Percentiles rank a stretch among this genome's conserved stretches.
Evolutionary conservation across 2,113 vertebrate species (phyloP).

Genomic region (Strix aluco): DNA sequence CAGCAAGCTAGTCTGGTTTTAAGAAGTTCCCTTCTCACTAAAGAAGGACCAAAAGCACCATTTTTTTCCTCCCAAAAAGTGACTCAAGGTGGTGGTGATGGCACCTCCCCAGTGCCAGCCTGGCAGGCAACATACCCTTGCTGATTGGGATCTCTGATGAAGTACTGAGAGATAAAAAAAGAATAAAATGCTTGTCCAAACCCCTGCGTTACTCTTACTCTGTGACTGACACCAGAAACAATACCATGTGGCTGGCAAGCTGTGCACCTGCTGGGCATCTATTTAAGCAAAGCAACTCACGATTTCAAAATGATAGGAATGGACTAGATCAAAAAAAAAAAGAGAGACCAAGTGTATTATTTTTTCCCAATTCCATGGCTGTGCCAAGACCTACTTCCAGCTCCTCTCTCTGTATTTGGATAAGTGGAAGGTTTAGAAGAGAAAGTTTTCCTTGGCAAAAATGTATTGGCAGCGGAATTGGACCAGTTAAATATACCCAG

Average conservation of each 20-base stretch:
- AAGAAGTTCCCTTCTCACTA: not conserved
- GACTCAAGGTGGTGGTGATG: fast-evolving
- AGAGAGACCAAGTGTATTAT: not conserved
- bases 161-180: not conserved
- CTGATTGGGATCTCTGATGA: not conserved
- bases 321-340: not conserved
- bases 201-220: not conserved
- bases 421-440: slow-evolving; percentile 67
- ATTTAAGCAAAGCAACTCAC: not conserved
- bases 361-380: not conserved
- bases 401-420: slow-evolving; percentile 48
- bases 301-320: not conserved
- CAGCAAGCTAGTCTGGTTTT: not conserved
- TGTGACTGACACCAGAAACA: not conserved
- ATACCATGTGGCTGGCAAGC: not conserved
- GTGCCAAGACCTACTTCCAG: slow-evolving; percentile 67
- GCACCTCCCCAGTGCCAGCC: not conserved
- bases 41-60: not conserved
- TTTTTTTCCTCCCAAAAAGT: not conserved
- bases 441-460: slow-evolving; percentile 75
- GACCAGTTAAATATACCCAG: slow-evolving; percentile 44
- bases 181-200: not conserved
- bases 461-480: slow-evolving; percentile 20
- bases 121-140: fast-evolving
- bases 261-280: not conserved